Evolutionary conservation across 1,140 invertebrate species (phyloP).

Genomic region (Drosophila jambulina): DNA sequence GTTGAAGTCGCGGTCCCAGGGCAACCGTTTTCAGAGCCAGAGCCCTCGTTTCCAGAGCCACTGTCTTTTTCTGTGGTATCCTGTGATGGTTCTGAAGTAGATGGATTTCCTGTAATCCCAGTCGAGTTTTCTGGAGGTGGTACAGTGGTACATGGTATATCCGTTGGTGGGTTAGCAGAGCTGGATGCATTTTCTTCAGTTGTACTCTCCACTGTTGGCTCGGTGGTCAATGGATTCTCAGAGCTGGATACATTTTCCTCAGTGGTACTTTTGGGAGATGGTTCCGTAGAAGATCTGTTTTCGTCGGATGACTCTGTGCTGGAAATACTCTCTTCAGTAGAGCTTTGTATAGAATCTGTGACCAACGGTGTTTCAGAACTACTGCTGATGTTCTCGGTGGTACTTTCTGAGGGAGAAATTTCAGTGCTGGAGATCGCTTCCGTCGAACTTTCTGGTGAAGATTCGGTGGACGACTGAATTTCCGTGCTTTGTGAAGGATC

Average conservation of each 20-base stretch:
- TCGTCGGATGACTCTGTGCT: neutral
- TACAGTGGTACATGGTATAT: neutral
- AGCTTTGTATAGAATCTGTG: neutral
- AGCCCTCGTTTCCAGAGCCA: neutral
- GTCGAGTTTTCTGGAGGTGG: neutral
- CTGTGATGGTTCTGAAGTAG: neutral
- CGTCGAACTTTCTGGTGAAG: neutral
- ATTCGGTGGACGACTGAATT: neutral
- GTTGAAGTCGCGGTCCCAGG: neutral
- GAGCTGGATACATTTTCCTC: neutral
- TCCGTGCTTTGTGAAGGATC: neutral
- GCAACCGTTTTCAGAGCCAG: neutral
- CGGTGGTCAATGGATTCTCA: neutral
- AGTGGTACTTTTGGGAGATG: neutral
- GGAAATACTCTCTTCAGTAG: slow-evolving; percentile 2
- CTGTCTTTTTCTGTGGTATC: neutral
- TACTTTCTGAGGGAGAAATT: neutral
- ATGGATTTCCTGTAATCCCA: neutral
- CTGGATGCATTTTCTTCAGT: neutral
- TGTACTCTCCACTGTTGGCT: neutral
- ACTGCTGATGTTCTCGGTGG: neutral
- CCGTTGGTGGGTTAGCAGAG: neutral
- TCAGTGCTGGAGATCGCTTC: slow-evolving; percentile 9
- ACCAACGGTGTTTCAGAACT: neutral
- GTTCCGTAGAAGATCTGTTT: neutral